Evolutionary conservation across 2,113 vertebrate species (phyloP).

Genomic region (Sylvilagus bachmani): DNA sequence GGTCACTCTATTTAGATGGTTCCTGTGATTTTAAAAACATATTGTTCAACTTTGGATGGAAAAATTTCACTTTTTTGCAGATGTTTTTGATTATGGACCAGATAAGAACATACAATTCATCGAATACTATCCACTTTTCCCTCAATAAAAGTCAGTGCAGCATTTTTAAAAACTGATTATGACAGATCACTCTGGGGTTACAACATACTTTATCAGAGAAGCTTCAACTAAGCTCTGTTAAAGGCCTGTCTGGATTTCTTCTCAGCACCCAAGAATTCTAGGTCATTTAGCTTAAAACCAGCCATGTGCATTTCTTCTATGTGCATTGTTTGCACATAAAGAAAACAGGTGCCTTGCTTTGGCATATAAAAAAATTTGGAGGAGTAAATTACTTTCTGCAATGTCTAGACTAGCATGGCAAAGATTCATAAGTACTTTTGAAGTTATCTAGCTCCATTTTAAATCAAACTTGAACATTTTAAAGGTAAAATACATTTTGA

Average conservation of each 20-base stretch:
- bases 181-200: conserved; percentile 73
- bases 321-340: conserved; percentile 75
- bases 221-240: conserved; percentile 64
- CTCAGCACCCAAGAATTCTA: conserved; percentile 51
- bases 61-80: conserved; percentile 83
- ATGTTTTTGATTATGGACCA: conserved; percentile 77
- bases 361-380: conserved; percentile 39
- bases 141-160: conserved; percentile 63
- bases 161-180: conserved; percentile 76
- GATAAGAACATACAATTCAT: conserved; percentile 78
- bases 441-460: conserved; percentile 18
- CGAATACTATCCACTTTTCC: conserved; percentile 25
- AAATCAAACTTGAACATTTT: conserved; percentile 59
- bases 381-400: conserved; percentile 59
- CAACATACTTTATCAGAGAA: conserved; percentile 78
- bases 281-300: conserved; percentile 66
- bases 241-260: conserved; percentile 66
- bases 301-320: conserved; percentile 48
- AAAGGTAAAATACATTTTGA: conserved; percentile 39
- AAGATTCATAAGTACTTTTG: conserved; percentile 61
- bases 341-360: conserved; percentile 65
- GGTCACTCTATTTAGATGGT: conserved; percentile 70
- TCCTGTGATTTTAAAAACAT: conserved; percentile 80
- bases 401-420: conserved; percentile 40
- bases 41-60: background rate